Evolutionary conservation across 2,888 invertebrate genomes (phyloP).

Genomic region (Hartigia nigra): DNA sequence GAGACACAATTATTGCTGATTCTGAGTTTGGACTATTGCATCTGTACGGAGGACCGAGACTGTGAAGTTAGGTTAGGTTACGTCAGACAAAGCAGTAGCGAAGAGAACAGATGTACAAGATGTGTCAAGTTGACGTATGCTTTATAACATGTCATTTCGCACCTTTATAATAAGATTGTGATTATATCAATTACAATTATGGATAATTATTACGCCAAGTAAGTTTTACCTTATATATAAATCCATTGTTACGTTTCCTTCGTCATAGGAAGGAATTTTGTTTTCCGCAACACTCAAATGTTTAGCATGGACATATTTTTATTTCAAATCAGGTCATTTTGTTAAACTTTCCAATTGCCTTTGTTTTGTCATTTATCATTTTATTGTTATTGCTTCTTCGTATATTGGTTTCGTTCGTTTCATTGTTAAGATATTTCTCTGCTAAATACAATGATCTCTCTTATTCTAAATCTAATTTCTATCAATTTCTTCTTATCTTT

Average conservation of each 20-base stretch:
- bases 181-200: conserved; percentile 28
- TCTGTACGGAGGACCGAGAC: not conserved
- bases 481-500: conserved; percentile 14
- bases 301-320: not conserved
- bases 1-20: not conserved
- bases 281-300: not conserved
- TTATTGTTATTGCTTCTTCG: not conserved
- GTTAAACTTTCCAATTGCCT: not conserved
- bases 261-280: not conserved
- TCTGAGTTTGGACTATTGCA: not conserved
- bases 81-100: not conserved
- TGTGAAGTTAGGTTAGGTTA: not conserved
- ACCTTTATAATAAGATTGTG: conserved; percentile 32
- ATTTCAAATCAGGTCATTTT: not conserved
- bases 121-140: conserved; percentile 51
- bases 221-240: conserved; percentile 21
- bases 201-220: conserved; percentile 30
- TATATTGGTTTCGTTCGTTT: not conserved
- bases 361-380: not conserved
- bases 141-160: conserved; percentile 43
- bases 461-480: conserved; percentile 37
- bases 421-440: not conserved
- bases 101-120: conserved; percentile 12
- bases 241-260: not conserved
- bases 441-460: conserved; percentile 11